A percentile compares a stretch with the other conserved stretches of the same genome.
phyloP scores from a whole-genome alignment of 37 sponge, comb jelly and placozoan genomes.

The Beroe ovata region DNA sequence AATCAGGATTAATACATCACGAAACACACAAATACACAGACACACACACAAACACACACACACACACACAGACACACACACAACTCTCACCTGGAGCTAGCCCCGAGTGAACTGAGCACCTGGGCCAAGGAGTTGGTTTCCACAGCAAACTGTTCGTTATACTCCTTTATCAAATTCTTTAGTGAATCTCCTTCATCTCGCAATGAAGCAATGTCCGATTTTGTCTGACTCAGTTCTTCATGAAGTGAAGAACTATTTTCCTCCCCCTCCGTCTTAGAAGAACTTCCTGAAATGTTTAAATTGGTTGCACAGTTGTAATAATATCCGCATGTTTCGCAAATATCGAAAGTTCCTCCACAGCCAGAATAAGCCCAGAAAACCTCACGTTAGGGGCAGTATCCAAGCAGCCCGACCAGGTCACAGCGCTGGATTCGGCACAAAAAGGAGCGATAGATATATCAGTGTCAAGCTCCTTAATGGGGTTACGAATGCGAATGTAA shows the following conservation, averaged over 20 bases:
- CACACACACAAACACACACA: too few relatives aligned
- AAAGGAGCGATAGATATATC: too few relatives aligned
- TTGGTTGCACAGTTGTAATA: neutral
- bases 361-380: too few relatives aligned
- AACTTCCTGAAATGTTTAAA: slow-evolving; percentile 4
- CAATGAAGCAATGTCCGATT: slow-evolving; percentile 14
- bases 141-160: slow-evolving; percentile 24
- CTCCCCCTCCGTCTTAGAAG: neutral
- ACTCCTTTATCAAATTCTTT: slow-evolving; percentile 50
- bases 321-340: too few relatives aligned
- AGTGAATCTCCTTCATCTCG: slow-evolving; percentile 57
- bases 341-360: too few relatives aligned
- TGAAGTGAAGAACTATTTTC: slow-evolving; percentile 21
- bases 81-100: neutral
- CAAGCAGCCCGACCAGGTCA: neutral
- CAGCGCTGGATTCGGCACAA: neutral
- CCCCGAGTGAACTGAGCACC: slow-evolving; percentile 11
- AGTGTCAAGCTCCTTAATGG: too few relatives aligned
- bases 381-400: neutral
- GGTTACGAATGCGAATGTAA: too few relatives aligned
- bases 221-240: neutral
- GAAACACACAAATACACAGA: too few relatives aligned
- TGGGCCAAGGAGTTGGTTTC: slow-evolving; percentile 31
- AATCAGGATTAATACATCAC: too few relatives aligned
- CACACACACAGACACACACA: too few relatives aligned